A percentile compares a stretch with the other conserved stretches of the same genome.
phyloP scores from a whole-genome alignment of 2,113 vertebrate species.

The Lipophrys pholis region DNA sequence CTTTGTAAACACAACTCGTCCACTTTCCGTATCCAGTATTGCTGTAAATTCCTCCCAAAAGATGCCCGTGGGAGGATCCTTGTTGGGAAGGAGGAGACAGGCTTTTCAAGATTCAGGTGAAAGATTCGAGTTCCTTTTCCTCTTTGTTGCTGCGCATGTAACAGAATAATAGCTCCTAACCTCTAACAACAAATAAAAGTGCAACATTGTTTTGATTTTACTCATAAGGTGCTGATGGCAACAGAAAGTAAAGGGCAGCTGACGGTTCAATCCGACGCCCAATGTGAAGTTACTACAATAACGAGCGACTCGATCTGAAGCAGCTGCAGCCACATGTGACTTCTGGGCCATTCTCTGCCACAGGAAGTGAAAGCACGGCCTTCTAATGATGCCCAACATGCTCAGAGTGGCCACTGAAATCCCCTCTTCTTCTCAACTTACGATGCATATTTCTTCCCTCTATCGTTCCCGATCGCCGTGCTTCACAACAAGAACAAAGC shows the following conservation, averaged over 20 bases:
- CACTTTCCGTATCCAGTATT: slow-evolving; percentile 21
- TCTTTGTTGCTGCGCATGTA: slow-evolving; percentile 66
- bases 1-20: slow-evolving; percentile 16
- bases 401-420: slow-evolving; percentile 19
- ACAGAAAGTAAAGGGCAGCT: slow-evolving; percentile 62
- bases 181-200: slow-evolving; percentile 77
- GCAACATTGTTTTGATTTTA: slow-evolving; percentile 75
- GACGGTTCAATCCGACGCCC: slow-evolving; percentile 37
- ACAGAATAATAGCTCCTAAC: slow-evolving; percentile 68
- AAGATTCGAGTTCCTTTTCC: slow-evolving; percentile 53
- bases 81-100: slow-evolving; percentile 8
- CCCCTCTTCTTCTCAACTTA: slow-evolving; percentile 22
- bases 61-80: slow-evolving; percentile 6
- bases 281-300: slow-evolving; percentile 6
- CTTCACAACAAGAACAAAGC: slow-evolving; percentile 26
- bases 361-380: slow-evolving; percentile 37
- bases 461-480: slow-evolving; percentile 17
- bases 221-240: slow-evolving; percentile 84
- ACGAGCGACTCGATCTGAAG: slow-evolving; percentile 7
- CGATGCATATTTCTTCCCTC: slow-evolving; percentile 33
- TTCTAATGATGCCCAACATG: not conserved
- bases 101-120: slow-evolving; percentile 34
- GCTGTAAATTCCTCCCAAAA: slow-evolving; percentile 37
- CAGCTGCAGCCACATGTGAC: slow-evolving; percentile 14
- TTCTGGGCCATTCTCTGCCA: slow-evolving; percentile 41